Conservation (phyloP, 2,113 vertebrate species). For the Cyrtonyx montezumae region DNA sequence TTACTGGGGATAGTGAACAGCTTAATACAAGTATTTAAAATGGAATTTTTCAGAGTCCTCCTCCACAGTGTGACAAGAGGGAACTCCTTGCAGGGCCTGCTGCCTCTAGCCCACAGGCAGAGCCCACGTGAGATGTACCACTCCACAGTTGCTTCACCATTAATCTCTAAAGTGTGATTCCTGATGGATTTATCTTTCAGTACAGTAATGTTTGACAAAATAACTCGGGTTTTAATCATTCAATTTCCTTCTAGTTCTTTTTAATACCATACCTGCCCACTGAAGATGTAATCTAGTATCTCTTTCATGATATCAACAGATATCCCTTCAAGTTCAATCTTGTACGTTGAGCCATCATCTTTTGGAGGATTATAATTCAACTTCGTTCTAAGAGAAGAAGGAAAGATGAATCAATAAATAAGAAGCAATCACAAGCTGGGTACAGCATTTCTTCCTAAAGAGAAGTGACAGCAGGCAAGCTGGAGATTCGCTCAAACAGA, state of each 20-base stretch:
- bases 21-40: neutral
- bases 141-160: neutral
- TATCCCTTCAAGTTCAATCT: conserved; percentile 95
- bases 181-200: neutral
- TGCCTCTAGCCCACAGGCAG: neutral
- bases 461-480: neutral
- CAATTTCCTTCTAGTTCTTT: neutral
- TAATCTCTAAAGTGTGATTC: neutral
- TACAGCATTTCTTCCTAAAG: neutral
- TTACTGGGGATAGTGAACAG: neutral
- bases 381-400: conserved; percentile 86
- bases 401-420: conserved; percentile 32
- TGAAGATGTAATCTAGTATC: conserved; percentile 98
- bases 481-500: neutral
- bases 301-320: conserved; percentile 94
- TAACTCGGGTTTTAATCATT: neutral
- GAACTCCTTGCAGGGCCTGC: neutral
- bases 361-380: conserved; percentile 98
- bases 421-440: neutral
- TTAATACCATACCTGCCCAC: conserved; percentile 87
- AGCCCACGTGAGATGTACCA: rapidly evolving
- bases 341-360: conserved; percentile 92
- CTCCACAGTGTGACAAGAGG: rapidly evolving
- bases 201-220: neutral
- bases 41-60: neutral